Base-by-base conservation (phyloP, 1,140 invertebrate species). In the Drosophila quadrilineata region DNA sequence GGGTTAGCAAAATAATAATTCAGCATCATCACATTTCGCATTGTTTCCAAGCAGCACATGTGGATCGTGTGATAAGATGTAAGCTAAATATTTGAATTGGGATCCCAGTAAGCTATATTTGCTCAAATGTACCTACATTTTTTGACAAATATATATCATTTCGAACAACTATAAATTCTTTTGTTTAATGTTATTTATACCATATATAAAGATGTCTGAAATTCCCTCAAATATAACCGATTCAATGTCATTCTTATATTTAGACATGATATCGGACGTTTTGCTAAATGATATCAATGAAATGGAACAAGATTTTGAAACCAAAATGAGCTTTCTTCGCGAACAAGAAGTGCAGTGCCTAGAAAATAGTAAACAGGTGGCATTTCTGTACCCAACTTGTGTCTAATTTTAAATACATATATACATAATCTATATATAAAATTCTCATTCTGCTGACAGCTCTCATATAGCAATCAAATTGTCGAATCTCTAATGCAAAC, bases 181-280 rank as follows among this genome's bases (percentile, higher is more conserved):
- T 52, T 38, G 9, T 17, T 38, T 16, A 17, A 12, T 6, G 38
- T 19, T 8, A 31, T 35, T 53, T 9, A 2, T 19, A 5, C 38
- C n/a, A 26, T 40, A 14, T 10, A 24, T 38, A 35, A 49, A 43
- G 36, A 12, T 14, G 8, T 35, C 10, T 8, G 28, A 40, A 16
- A 19, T 31, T 28, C 0, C 3, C 3, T 19, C 36, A 71, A 33
- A 48, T 9, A 28, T 29, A 8, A 36, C 52, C 6, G 64, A 63
- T 3, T 48, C 69, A 0, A 58, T 67, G 69, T 28, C 57, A 1
- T 85, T 85, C 26, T 24, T 65, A 28, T 19, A 68, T 14, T 26
- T 84, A 1, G 54, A 71, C 24, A 46, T 77, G 38, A 9, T 85
- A 31, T 21, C 59, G 2, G 43, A 45, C 10, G n/a, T 67, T 48